A percentile compares a stretch with the other conserved stretches of the same genome.
Evolutionary conservation across 1,140 invertebrate species (phyloP).

Genomic region (Pteromalus puparum): DNA sequence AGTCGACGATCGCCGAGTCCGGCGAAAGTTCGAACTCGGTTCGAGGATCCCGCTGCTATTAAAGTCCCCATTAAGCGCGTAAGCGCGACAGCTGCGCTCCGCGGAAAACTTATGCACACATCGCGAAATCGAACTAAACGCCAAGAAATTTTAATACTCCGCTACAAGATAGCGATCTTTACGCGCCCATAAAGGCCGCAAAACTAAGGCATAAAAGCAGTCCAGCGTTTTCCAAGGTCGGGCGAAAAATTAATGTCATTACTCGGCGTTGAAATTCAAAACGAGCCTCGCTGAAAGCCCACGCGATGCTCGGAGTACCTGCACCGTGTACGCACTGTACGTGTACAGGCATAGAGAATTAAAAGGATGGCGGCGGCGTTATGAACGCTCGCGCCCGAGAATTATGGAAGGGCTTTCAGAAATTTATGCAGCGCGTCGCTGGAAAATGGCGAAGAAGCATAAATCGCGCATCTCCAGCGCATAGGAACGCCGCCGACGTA

Average conservation of each 20-base stretch:
- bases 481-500: slow-evolving; percentile 9
- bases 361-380: background rate
- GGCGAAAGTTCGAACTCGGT: too few relatives aligned
- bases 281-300: slow-evolving; percentile 29
- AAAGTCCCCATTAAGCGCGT: slow-evolving; percentile 28
- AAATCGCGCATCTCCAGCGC: background rate
- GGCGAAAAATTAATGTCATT: slow-evolving; percentile 50
- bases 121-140: slow-evolving; percentile 16
- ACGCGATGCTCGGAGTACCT: too few relatives aligned
- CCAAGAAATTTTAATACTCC: slow-evolving; percentile 34
- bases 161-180: slow-evolving; percentile 41
- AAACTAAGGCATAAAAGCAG: slow-evolving; percentile 38
- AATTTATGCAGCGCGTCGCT: slow-evolving; percentile 42
- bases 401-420: slow-evolving; percentile 38
- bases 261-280: slow-evolving; percentile 51
- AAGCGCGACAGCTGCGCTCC: background rate
- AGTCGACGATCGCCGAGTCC: background rate
- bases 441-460: slow-evolving; percentile 44
- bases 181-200: slow-evolving; percentile 32
- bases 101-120: background rate
- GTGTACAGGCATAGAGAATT: background rate
- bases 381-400: slow-evolving; percentile 12
- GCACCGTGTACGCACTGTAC: background rate
- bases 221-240: slow-evolving; percentile 40
- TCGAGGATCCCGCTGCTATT: background rate